Evolutionary conservation across 2,888 invertebrate genomes (phyloP), one percentile per base, ranked within the genome.

Genomic region (Thalpophila matura): DNA sequence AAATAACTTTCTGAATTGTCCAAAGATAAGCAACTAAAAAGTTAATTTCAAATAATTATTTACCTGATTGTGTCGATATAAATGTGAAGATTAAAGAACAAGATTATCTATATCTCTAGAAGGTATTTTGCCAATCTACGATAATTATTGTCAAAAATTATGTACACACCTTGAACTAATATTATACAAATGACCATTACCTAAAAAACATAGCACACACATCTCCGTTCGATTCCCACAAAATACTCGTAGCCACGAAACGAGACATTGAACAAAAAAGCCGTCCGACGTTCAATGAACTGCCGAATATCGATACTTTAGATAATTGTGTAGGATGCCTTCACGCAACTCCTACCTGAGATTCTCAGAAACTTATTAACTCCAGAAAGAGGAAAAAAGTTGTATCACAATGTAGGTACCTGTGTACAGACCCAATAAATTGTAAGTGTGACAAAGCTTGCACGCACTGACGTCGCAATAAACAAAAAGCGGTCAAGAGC

Each of bases 291-390:
- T 77, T 58, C 77, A 73, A 31, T 77, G 77, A 78, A 63, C 77
- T 45, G 46, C 20, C 49, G 55, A 67, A 68, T 57, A 53, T 55
- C 31, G 46, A 60, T 56, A 49, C 47, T 50, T 43, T 47, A 60
- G 64, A 73, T 73, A 73, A 78, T 74, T 74, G 75, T 56, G 26
- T 63, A 59, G 60, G 62, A 77, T 77, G 31, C 76, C 76, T 58
- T 73, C 74, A 76, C 64, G 71, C 49, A 71, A 50, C 53, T 27
- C 38, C 51, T 78, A 67, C 73, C 79, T 77, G 78, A 57, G 72
- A 12, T 78, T 76, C 74, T 65, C 42, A 37, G 74, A 74, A 74
- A 33, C 61, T 56, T 46, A 46, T 71, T 71, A 73, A 56, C 49
- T 70, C 26, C 37, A 51, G 69, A 7, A 12, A 4, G 10, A 31